A percentile compares a stretch with the other conserved stretches of the same genome.
These are phyloP conservation scores for Ceratoteleas bidentatus DNA, from an alignment of 1,140 invertebrate species.

Conservation along the genomic window DNA sequence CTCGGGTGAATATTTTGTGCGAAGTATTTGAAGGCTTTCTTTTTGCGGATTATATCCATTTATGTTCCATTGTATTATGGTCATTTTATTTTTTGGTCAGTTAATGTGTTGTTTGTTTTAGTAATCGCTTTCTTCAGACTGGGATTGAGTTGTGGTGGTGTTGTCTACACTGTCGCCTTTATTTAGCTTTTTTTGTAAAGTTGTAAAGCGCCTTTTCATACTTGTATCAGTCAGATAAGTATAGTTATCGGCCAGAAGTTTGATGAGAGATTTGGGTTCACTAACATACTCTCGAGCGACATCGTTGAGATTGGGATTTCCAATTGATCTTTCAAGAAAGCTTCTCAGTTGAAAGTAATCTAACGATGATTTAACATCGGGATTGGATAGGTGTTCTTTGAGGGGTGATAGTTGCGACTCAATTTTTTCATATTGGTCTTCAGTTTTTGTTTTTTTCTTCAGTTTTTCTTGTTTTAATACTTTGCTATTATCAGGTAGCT, in stretches of 20 bases:
- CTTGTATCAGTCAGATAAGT: neutral
- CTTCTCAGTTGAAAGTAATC: constrained; percentile 14
- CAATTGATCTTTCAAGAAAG: constrained; percentile 16
- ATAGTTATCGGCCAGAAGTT: constrained; percentile 3
- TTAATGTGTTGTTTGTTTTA: too few species aligned
- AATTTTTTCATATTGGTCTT: neutral
- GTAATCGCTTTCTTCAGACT: neutral
- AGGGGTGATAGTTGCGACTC: constrained; percentile 4
- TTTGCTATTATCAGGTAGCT: too few species aligned
- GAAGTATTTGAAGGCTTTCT: constrained; percentile 6
- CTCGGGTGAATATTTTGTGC: constrained; percentile 1
- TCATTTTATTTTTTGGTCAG: neutral
- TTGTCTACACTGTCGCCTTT: neutral
- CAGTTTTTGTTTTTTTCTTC: neutral
- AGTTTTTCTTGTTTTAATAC: neutral
- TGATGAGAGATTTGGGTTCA: neutral
- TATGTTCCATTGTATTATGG: constrained; percentile 22
- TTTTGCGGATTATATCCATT: constrained; percentile 7
- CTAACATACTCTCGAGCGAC: neutral
- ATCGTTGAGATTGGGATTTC: constrained; percentile 1
- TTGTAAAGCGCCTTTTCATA: constrained; percentile 12
- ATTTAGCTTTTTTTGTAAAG: constrained; percentile 9
- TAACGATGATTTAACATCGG: neutral
- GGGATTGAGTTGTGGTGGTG: neutral
- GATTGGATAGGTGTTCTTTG: neutral